phyloP scores from a whole-genome alignment of 2,888 invertebrate genomes.

The Calameuta pallipes region DNA sequence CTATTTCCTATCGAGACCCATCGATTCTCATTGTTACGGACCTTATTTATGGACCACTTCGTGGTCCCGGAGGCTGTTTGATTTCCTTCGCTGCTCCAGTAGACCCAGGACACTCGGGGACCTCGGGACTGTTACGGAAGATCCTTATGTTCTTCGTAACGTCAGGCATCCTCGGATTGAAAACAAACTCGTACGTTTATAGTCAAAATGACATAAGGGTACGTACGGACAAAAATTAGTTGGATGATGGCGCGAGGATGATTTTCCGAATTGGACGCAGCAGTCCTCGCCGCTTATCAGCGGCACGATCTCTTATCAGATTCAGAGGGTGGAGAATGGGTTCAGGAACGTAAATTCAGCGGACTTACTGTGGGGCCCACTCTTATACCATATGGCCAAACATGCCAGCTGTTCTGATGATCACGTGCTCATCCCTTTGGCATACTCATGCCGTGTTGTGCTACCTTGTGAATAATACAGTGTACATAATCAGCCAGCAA shows the following conservation, averaged over 20 bases:
- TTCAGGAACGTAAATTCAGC: slow-evolving; percentile 20
- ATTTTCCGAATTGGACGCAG: neutral
- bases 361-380: slow-evolving; percentile 4
- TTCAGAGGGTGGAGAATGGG: slow-evolving; percentile 36
- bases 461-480: neutral
- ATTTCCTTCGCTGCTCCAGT: neutral
- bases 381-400: slow-evolving; percentile 57
- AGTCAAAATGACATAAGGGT: neutral
- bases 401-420: slow-evolving; percentile 43
- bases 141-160: neutral
- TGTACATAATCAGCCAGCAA: neutral
- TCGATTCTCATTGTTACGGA: neutral
- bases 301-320: slow-evolving; percentile 53
- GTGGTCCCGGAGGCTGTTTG: neutral
- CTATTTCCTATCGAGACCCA: neutral
- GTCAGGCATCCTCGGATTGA: neutral
- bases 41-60: neutral
- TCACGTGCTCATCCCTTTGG: slow-evolving; percentile 34
- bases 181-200: neutral
- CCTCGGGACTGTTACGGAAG: neutral
- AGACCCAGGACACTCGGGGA: neutral
- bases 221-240: neutral
- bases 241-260: neutral
- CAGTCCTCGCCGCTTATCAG: slow-evolving; percentile 36
- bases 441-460: neutral